phyloP scores from a whole-genome alignment of 64 coral and sea anemone genomes.

The Actinia equina region DNA sequence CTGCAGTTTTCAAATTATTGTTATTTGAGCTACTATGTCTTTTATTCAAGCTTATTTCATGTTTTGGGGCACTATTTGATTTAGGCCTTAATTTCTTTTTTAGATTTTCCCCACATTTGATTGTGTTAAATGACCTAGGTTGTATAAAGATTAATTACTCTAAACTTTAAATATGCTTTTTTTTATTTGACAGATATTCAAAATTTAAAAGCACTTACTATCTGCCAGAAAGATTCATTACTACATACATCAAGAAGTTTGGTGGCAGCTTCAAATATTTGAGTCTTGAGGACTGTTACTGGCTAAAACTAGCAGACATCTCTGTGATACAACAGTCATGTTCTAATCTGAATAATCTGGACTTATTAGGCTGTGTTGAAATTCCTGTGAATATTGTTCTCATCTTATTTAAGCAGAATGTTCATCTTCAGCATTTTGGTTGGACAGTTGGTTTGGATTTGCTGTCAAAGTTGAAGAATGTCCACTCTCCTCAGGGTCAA shows the following conservation, averaged over 20 bases:
- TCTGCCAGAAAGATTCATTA: slow-evolving; percentile 8
- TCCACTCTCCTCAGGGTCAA: neutral
- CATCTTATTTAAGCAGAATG: neutral
- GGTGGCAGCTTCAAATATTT: neutral
- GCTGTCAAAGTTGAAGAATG: neutral
- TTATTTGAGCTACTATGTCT: too few relatives aligned
- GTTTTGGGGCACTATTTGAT: too few relatives aligned
- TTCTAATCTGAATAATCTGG: neutral
- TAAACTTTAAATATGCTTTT: neutral
- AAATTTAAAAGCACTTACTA: neutral
- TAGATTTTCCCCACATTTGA: too few relatives aligned
- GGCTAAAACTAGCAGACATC: neutral
- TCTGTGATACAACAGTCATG: neutral
- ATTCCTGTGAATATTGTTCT: slow-evolving; percentile 3
- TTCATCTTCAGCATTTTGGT: slow-evolving; percentile 17
- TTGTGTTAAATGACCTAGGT: too few relatives aligned
- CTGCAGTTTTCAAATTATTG: too few relatives aligned
- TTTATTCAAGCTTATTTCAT: too few relatives aligned
- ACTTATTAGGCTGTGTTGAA: neutral
- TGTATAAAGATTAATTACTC: too few relatives aligned
- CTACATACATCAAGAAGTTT: neutral
- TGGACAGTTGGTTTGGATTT: slow-evolving; percentile 17
- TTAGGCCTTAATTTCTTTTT: too few relatives aligned
- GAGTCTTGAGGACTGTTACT: slow-evolving; percentile 9
- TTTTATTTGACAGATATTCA: neutral